phyloP scores from a whole-genome alignment of 1,140 invertebrate genomes.

The Drosophila ironensis region DNA sequence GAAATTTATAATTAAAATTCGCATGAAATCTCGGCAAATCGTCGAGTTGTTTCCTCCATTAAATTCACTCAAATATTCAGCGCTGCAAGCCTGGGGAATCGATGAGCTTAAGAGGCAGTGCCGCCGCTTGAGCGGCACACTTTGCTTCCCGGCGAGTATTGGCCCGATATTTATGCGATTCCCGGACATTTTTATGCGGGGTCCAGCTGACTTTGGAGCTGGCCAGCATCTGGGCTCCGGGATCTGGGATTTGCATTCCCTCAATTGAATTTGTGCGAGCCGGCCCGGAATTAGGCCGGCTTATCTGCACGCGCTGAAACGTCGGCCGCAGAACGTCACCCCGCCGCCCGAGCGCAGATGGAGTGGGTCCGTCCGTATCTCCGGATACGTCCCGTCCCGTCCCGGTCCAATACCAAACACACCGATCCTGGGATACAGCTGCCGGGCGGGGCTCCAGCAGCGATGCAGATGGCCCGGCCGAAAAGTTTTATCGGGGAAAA shows the following conservation, averaged over 20 bases:
- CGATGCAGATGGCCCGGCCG: constrained; percentile 1
- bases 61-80: too few relatives aligned
- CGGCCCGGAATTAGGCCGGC: constrained; percentile 15
- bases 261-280: constrained; percentile 23
- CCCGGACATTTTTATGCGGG: not conserved
- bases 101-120: too few relatives aligned
- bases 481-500: constrained; percentile 52
- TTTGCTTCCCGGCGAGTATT: not conserved
- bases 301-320: constrained; percentile 49
- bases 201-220: not conserved
- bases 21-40: too few relatives aligned
- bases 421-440: constrained; percentile 26
- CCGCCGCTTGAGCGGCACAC: too few relatives aligned
- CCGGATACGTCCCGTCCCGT: too few relatives aligned
- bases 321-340: constrained; percentile 27
- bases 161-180: not conserved
- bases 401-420: not conserved
- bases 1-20: too few relatives aligned
- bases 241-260: constrained; percentile 7
- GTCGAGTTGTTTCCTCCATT: too few relatives aligned
- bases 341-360: too few relatives aligned
- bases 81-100: too few relatives aligned
- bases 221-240: not conserved
- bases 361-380: too few relatives aligned
- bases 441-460: constrained; percentile 13